Percentiles rank a stretch among this genome's conserved stretches.
These are phyloP conservation scores for Isotomurus palustris DNA, from an alignment of 2,888 invertebrate species.

Conservation along the genomic window DNA sequence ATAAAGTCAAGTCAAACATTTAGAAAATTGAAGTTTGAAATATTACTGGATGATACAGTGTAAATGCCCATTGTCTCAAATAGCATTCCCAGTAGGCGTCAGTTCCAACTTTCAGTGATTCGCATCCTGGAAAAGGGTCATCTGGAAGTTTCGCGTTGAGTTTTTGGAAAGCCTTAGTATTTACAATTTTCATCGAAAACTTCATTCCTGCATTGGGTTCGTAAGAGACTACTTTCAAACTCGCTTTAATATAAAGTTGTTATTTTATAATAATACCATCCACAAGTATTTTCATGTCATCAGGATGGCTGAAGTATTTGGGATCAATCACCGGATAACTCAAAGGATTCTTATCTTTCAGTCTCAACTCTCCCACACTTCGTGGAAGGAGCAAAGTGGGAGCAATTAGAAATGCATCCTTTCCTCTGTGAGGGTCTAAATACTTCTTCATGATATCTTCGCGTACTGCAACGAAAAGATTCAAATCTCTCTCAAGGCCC, in stretches of 20 bases:
- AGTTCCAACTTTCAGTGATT: constrained; percentile 52
- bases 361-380: constrained; percentile 30
- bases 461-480: background rate
- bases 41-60: constrained; percentile 55
- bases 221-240: background rate
- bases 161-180: constrained; percentile 39
- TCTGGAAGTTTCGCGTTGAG: constrained; percentile 20
- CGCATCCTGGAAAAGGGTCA: constrained; percentile 39
- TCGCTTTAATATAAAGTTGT: background rate
- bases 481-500: constrained; percentile 15
- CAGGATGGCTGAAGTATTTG: constrained; percentile 33
- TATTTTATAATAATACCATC: constrained; percentile 28
- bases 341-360: constrained; percentile 33
- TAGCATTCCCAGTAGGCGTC: constrained; percentile 65
- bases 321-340: constrained; percentile 36
- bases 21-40: too few species aligned
- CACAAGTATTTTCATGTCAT: constrained; percentile 34
- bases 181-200: too few species aligned
- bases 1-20: too few species aligned
- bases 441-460: background rate
- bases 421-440: constrained; percentile 20
- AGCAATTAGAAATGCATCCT: constrained; percentile 24
- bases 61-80: constrained; percentile 59
- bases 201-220: too few species aligned
- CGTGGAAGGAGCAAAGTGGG: constrained; percentile 29